phyloP scores from a whole-genome alignment of 2,888 invertebrate species.

The Pyrrhia umbra region DNA sequence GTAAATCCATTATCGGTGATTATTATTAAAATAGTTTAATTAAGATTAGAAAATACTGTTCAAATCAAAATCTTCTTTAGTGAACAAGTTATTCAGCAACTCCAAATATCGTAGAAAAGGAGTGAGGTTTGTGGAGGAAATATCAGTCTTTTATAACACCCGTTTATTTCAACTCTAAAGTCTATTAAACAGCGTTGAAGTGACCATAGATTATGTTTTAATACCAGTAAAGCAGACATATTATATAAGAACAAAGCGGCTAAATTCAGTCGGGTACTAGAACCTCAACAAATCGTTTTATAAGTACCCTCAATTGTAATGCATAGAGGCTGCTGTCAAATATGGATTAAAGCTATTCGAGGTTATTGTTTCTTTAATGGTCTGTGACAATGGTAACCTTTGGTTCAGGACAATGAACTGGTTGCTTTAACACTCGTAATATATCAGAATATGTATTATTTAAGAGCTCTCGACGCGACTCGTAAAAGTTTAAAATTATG shows the following conservation, averaged over 20 bases:
- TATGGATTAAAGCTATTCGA: slow-evolving; percentile 54
- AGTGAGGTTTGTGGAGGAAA: too few species aligned
- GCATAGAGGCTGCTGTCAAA: slow-evolving; percentile 48
- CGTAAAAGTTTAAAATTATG: slow-evolving; percentile 47
- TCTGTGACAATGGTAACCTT: slow-evolving; percentile 58
- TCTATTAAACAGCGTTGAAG: not conserved
- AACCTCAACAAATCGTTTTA: slow-evolving; percentile 43
- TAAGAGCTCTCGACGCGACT: slow-evolving; percentile 17
- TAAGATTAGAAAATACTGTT: too few species aligned
- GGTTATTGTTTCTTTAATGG: slow-evolving; percentile 60
- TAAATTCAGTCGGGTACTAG: slow-evolving; percentile 10
- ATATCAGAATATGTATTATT: slow-evolving; percentile 31
- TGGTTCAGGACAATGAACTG: slow-evolving; percentile 53
- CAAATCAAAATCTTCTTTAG: too few species aligned
- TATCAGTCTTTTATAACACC: not conserved
- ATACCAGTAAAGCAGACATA: not conserved
- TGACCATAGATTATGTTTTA: slow-evolving; percentile 7
- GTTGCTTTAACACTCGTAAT: slow-evolving; percentile 26
- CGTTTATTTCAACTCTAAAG: slow-evolving; percentile 1
- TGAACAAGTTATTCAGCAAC: too few species aligned
- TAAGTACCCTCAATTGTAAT: slow-evolving; percentile 54
- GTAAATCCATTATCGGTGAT: too few species aligned
- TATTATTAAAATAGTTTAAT: too few species aligned
- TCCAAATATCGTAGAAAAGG: too few species aligned
- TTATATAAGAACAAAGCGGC: slow-evolving; percentile 3